Base-by-base conservation (phyloP, 2,113 vertebrate genomes). In the Corynorhinus townsendii region DNA sequence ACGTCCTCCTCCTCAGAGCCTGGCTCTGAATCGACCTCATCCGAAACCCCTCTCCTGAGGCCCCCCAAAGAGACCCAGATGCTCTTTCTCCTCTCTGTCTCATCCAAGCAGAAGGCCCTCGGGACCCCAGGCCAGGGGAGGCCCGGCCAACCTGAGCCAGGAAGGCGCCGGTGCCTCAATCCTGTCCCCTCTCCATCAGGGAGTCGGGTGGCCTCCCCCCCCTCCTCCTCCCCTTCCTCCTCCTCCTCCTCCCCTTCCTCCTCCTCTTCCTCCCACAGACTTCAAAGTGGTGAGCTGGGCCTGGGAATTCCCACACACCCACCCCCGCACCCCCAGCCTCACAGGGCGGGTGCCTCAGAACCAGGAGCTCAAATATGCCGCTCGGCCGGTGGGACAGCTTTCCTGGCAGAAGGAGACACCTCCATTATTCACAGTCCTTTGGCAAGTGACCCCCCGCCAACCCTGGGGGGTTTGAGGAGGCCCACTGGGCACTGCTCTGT, bases 231-330 rank as follows among this genome's bases (percentile, higher is more conserved):
- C 59, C 47, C 52, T 4, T 40, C 30, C 49, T 52, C 14, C 14
- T 17, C 49, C 16, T 4, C 52, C 19, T 54, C 52, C 19, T 56
- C 20, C 54, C 10, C 20, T 0, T 56, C 20, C 59, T 47, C 75
- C 59, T 59, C 54, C 38, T 62, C 52, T 11, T 89, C 12, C 75
- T 89, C 69, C 73, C 24, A 24, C 17, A 43, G 64, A 45, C 77
- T 79, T 66, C 71, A 43, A 59, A 80, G 85, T 2, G 7, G 59
- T 49, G 28, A 45, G 26, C 76, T 73, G 40, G 73, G 89, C 82
- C 79, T 64, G 38, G 86, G 96, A 35, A 52, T 43, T 49, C 82
- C 73, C 86, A 72, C 38, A 40, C 35, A 49, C 33, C 38, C 45
- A 7, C 69, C 45, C n/a, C 35, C 10, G 17, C 69, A n/a, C 14